Evolutionary conservation across 1,140 invertebrate genomes (phyloP), one percentile per base, ranked within the genome.

Genomic region (Habropoda laboriosa): DNA sequence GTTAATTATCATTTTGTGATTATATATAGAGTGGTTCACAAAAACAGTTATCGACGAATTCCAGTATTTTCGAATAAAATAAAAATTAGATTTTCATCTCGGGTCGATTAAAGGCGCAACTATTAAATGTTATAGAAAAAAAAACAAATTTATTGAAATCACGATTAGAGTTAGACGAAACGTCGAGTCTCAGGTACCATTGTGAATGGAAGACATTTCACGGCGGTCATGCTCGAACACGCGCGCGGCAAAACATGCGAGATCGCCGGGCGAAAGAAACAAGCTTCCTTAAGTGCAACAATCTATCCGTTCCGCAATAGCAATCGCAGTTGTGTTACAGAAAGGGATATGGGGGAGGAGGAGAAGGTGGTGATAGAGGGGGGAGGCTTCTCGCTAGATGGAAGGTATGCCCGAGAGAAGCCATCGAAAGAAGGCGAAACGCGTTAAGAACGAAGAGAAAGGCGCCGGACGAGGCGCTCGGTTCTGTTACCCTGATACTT

Each of bases 401-500:
- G 40, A 45, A 45, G 24, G 38, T 38, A 40, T 58, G 68, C 53
- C n/a, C n/a, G n/a, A n/a, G 38, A 58, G 47, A 57, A 58, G 4
- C n/a, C 7, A 58, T 58, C 53, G 68, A 57, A 71, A 71, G 64
- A 71, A 71, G 35, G 53, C 53, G 53, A 58, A 57, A 72, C 40
- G 70, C 55, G 35, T 72, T 72, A 60, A 24, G 38, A 30, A 24
- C n/a, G 27, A 53, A 47, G 40, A 60, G 70, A 72, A 72, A 72
- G 40, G 55, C 55, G n/a, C 12, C 55, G 60, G 55, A 60, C 72
- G 42, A 38, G 63, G 30, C n/a, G n/a, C 53, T 49, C 35, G 18
- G 42, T 27, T 60, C 49, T 77, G 80, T 83, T 83, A 83, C 81
- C 49, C 67, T 18, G 74, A 77, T 82, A 79, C 49, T 82, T 79